phyloP scores from a whole-genome alignment of 2,797 vertebrate genomes.

The Psittacula derbiana region DNA sequence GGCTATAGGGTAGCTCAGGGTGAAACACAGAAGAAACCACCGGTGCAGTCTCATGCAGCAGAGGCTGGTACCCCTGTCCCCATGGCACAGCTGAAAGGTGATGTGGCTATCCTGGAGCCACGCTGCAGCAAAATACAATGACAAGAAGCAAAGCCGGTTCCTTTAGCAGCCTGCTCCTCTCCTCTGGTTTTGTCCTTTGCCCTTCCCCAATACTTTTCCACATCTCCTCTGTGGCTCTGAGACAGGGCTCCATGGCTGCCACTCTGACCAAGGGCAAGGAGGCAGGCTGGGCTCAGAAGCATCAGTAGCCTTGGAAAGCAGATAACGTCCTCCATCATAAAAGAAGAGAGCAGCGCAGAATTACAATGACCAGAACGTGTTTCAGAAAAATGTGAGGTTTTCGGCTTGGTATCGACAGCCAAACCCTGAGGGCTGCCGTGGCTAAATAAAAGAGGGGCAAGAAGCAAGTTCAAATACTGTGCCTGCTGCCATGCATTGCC shows the following conservation, averaged over 20 bases:
- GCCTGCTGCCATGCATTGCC: accelerated
- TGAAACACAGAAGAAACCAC: not conserved
- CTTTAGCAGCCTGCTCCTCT: not conserved
- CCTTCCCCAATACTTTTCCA: not conserved
- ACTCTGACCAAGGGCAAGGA: not conserved
- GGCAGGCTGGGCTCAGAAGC: not conserved
- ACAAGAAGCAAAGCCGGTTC: not conserved
- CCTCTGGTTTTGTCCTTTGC: not conserved
- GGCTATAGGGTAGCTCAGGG: not conserved
- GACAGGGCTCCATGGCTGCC: not conserved
- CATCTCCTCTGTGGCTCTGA: not conserved
- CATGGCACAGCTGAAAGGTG: not conserved
- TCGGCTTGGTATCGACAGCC: accelerated
- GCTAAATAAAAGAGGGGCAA: not conserved
- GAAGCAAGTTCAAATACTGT: not conserved
- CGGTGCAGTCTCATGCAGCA: not conserved
- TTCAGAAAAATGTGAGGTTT: not conserved
- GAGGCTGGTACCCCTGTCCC: not conserved
- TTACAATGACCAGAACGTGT: not conserved
- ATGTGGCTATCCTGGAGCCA: not conserved
- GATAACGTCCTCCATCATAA: not conserved
- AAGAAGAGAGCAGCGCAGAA: not conserved
- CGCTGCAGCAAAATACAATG: not conserved
- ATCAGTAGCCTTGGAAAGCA: not conserved
- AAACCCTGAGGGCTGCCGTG: not conserved